Base-by-base conservation (phyloP, 2,797 vertebrate species). In the Pterois miles region DNA sequence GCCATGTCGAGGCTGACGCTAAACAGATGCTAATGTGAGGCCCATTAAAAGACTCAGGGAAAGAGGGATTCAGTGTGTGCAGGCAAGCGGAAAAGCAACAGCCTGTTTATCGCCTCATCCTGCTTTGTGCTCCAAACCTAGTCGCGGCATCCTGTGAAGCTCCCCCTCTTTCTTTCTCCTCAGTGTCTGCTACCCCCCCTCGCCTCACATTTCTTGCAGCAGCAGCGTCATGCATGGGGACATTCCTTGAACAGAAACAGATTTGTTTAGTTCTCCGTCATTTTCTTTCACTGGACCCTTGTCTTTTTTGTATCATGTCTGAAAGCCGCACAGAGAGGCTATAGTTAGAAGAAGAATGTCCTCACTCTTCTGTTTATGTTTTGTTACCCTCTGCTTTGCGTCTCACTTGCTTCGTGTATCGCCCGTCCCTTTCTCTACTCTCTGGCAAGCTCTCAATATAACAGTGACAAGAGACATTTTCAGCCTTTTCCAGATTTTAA, bases 1-100 rank as follows among this genome's bases (percentile, higher is more conserved):
- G 87, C 92, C 82, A 67, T 78, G 90, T 88, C 76, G 68, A 77
- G 67, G 84, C 86, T 88, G 87, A 91, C 78, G 80, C 93, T 89
- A 93, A 92, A 91, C 94, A 95, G 91, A 94, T 94, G 94, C 94
- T 94, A 94, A 94, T 93, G 89, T 90, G 93, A 89, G 93, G 90
- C 92, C 90, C 90, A 69, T 90, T 91, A 91, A 91, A 87, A 91
- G 89, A 88, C 83, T 78, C 82, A 6, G 81, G 87, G 84, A 88
- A 54, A 86, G 82, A 78, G 77, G 88, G 87, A 89, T 91, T 93
- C 90, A 91, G 83, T 76, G 81, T 75, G 91, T 3, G 89, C 90
- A 89, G 81, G 93, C 87, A 91, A 89, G 92, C 88, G 81, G 89
- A 94, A 93, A 93, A 89, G 88, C 87, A 87, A 91, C 90, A 91